Conservation (phyloP, 2,113 vertebrate genomes). For the Petroica traversi region DNA sequence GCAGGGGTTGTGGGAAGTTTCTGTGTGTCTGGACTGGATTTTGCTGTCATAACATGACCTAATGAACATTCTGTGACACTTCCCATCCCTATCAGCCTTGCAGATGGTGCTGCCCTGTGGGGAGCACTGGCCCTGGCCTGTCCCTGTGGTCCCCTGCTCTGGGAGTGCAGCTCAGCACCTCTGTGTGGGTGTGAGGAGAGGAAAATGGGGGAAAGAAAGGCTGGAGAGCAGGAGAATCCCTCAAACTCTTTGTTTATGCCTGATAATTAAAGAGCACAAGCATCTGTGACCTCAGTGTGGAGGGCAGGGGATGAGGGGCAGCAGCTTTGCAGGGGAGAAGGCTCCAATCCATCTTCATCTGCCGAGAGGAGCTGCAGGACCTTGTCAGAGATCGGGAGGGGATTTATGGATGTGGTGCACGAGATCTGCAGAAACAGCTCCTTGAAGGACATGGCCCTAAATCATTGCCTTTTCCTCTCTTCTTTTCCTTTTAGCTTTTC, state of each 20-base stretch:
- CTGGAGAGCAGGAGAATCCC: not conserved
- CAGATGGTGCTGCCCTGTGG: not conserved
- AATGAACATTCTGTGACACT: not conserved
- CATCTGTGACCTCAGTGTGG: not conserved
- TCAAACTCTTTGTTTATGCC: not conserved
- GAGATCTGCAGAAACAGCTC: slow-evolving; percentile 72
- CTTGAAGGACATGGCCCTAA: slow-evolving; percentile 66
- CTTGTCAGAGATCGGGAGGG: slow-evolving; percentile 51
- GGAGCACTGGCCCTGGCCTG: not conserved
- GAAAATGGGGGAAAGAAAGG: not conserved
- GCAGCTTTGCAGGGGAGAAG: slow-evolving; percentile 33
- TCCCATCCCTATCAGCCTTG: not conserved
- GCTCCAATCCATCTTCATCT: slow-evolving; percentile 68
- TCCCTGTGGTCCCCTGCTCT: not conserved
- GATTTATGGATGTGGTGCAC: slow-evolving; percentile 60
- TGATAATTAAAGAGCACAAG: not conserved
- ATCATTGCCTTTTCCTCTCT: slow-evolving; percentile 11
- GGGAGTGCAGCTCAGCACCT: not conserved
- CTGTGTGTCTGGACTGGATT: not conserved
- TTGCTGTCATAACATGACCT: not conserved
- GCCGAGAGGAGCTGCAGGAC: slow-evolving; percentile 65
- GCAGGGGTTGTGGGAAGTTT: not conserved
- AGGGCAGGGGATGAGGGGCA: not conserved
- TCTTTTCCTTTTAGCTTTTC: slow-evolving; percentile 10
- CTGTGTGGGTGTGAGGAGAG: not conserved